phyloP scores from a whole-genome alignment of 2,113 vertebrate species.

The Scopus umbretta region DNA sequence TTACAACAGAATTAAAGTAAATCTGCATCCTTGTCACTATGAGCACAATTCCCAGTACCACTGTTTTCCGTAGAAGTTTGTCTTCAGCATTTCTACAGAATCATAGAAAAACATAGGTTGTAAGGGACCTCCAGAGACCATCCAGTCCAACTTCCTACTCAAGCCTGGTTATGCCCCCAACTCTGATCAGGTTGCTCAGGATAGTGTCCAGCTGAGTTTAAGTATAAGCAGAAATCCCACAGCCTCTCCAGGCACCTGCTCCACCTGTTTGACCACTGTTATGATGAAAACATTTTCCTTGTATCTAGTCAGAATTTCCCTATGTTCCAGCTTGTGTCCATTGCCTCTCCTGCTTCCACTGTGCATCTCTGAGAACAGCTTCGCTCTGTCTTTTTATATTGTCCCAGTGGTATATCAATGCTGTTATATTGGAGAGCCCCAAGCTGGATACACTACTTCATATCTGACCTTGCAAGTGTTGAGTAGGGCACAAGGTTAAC shows the following conservation, averaged over 20 bases:
- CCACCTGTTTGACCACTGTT: neutral
- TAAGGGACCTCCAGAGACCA: neutral
- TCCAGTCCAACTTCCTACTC: neutral
- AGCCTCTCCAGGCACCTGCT: rapidly evolving
- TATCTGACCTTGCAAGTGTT: neutral
- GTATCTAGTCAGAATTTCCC: neutral
- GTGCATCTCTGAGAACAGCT: neutral
- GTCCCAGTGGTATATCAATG: neutral
- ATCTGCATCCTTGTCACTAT: neutral
- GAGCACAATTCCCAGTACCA: neutral
- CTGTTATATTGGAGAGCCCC: neutral
- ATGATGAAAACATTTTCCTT: neutral
- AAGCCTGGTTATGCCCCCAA: neutral
- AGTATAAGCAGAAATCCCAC: neutral
- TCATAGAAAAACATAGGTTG: neutral
- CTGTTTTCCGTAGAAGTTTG: neutral
- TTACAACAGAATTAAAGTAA: neutral
- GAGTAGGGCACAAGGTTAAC: neutral
- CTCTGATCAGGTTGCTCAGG: neutral
- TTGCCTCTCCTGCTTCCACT: neutral
- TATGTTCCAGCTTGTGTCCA: rapidly evolving
- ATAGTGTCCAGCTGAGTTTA: neutral
- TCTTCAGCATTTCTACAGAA: neutral
- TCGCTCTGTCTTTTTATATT: neutral
- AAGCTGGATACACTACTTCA: neutral